Evolutionary conservation across 2,113 vertebrate species (phyloP).

Genomic region (Brachyhypopomus gauderio): DNA sequence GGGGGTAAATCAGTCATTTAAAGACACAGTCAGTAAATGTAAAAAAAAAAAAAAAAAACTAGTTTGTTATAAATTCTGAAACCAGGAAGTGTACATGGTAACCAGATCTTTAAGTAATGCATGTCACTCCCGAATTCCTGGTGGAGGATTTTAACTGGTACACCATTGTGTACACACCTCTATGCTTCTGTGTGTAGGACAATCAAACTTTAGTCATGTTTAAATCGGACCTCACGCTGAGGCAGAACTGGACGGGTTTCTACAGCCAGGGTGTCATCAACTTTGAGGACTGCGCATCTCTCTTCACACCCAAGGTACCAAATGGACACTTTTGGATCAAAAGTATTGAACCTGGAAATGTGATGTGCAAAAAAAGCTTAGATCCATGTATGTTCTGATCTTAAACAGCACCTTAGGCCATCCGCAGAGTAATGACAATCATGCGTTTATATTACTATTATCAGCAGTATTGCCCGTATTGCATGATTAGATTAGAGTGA

Average conservation of each 20-base stretch:
- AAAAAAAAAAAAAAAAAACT: too few relatives aligned
- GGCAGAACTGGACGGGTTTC: slow-evolving; percentile 82
- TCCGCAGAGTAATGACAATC: too few relatives aligned
- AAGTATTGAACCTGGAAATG: too few relatives aligned
- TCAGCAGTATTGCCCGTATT: too few relatives aligned
- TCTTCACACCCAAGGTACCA: slow-evolving; percentile 83
- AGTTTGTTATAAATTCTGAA: background rate
- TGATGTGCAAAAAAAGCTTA: too few relatives aligned
- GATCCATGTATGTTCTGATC: too few relatives aligned
- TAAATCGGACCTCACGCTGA: slow-evolving; percentile 77
- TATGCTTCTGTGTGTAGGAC: slow-evolving; percentile 69
- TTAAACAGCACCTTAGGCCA: too few relatives aligned
- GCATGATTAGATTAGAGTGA: too few relatives aligned
- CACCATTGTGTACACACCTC: background rate
- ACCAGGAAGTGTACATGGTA: background rate
- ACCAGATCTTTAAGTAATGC: background rate
- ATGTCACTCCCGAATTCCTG: background rate
- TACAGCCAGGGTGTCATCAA: slow-evolving; percentile 80
- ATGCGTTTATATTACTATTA: too few relatives aligned
- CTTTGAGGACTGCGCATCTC: slow-evolving; percentile 83
- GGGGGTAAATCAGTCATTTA: too few relatives aligned
- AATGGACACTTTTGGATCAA: background rate
- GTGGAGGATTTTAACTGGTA: background rate
- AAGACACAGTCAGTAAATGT: too few relatives aligned
- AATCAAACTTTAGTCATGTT: slow-evolving; percentile 81